Percentiles rank a stretch among this genome's conserved stretches.
Conservation (phyloP, 2,797 vertebrate genomes). For the Rhinatrema bivittatum region DNA sequence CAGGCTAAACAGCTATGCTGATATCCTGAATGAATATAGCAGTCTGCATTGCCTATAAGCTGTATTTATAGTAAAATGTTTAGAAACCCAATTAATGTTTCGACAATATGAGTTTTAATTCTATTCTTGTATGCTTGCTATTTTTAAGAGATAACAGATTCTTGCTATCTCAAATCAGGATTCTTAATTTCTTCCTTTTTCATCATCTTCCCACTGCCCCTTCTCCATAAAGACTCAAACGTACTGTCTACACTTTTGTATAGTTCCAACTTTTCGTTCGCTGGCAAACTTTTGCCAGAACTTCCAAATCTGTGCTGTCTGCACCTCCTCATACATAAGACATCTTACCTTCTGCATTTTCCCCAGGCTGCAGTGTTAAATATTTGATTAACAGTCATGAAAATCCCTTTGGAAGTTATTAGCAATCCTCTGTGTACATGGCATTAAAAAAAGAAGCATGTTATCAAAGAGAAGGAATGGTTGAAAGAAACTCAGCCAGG, state of each 20-base stretch:
- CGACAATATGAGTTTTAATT: conserved; percentile 8
- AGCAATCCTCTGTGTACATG: neutral
- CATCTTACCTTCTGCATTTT: neutral
- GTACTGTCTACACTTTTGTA: too few species aligned
- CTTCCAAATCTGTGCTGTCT: too few species aligned
- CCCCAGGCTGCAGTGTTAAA: neutral
- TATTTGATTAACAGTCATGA: conserved; percentile 1
- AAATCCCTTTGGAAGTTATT: conserved; percentile 1
- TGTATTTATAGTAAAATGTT: conserved; percentile 5
- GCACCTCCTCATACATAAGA: too few species aligned
- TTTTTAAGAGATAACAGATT: too few species aligned
- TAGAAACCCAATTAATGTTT: conserved; percentile 38
- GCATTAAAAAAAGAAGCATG: neutral
- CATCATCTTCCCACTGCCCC: neutral
- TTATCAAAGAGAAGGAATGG: conserved; percentile 6
- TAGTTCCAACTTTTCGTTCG: too few species aligned
- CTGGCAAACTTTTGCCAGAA: too few species aligned
- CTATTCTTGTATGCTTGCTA: conserved; percentile 3
- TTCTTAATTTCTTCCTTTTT: fast-evolving
- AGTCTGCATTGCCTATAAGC: conserved; percentile 27
- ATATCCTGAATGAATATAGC: conserved; percentile 12
- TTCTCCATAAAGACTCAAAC: too few species aligned
- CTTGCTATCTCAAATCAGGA: too few species aligned
- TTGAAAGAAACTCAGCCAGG: neutral
- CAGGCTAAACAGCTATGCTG: too few species aligned